A percentile compares a stretch with the other conserved stretches of the same genome.
Evolutionary conservation across 2,113 vertebrate species (phyloP).

Genomic region (Cacatua alba): DNA sequence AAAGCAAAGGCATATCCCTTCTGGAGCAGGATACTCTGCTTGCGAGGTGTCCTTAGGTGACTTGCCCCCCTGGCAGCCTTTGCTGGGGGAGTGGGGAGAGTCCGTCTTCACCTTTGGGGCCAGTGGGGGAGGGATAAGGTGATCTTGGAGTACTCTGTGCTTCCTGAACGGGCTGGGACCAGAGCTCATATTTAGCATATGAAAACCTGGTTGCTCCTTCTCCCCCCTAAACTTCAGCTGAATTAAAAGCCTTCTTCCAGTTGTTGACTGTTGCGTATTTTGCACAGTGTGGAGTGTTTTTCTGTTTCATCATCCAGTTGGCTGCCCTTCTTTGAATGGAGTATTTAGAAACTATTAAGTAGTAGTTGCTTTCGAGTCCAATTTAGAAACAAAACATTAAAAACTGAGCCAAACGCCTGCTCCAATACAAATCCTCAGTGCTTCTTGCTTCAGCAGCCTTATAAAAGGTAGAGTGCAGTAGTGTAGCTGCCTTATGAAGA

Average conservation of each 20-base stretch:
- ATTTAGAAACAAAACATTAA: slow-evolving; percentile 12
- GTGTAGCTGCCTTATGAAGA: neutral
- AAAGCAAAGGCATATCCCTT: neutral
- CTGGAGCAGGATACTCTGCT: neutral
- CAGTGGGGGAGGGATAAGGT: neutral
- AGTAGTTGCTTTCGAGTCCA: neutral
- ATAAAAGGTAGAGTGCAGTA: neutral
- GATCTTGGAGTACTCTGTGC: too few species aligned
- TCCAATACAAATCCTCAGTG: neutral
- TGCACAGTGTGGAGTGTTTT: rapidly evolving
- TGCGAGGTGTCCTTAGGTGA: rapidly evolving
- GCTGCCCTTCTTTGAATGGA: neutral
- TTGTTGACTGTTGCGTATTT: neutral
- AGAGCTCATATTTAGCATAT: neutral
- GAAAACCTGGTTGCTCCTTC: neutral
- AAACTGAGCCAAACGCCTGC: neutral
- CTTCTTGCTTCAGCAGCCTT: neutral
- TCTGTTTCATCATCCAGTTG: neutral
- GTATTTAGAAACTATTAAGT: neutral
- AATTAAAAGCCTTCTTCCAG: neutral
- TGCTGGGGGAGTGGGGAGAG: neutral
- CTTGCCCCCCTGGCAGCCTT: neutral
- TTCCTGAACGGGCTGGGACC: neutral
- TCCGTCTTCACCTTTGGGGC: neutral
- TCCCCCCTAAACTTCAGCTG: neutral